Percentiles rank a stretch among this genome's conserved stretches.
These are phyloP conservation scores for Ptychochromis oligacanthus DNA, from an alignment of 2,113 vertebrate species.

Conservation along the genomic window DNA sequence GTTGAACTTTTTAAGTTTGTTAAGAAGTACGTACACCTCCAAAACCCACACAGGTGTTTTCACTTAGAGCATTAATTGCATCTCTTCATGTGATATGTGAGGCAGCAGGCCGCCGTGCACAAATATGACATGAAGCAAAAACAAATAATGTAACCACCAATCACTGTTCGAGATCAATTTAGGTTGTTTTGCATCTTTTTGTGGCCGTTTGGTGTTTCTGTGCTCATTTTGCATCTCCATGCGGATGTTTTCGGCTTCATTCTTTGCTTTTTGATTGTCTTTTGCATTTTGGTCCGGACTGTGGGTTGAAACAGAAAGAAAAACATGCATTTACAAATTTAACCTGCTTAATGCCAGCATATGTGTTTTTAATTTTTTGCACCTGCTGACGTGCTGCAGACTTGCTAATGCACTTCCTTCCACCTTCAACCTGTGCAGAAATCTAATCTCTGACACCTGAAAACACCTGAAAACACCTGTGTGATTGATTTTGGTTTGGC, in stretches of 20 bases:
- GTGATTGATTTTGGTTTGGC: background rate
- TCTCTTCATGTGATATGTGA: too few relatives aligned
- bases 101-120: too few relatives aligned
- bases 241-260: background rate
- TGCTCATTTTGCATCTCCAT: background rate
- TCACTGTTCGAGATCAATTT: background rate
- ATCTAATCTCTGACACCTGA: background rate
- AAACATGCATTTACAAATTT: background rate
- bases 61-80: too few relatives aligned
- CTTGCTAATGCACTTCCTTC: background rate
- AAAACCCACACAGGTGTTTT: too few relatives aligned
- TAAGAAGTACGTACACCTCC: too few relatives aligned
- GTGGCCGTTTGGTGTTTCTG: background rate
- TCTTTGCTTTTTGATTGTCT: background rate
- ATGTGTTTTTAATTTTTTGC: background rate
- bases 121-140: too few relatives aligned
- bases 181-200: background rate
- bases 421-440: background rate
- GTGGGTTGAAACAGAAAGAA: background rate
- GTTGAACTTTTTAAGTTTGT: too few relatives aligned
- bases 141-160: too few relatives aligned
- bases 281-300: background rate
- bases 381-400: background rate
- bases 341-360: background rate
- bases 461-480: background rate